phyloP scores from a whole-genome alignment of 2,888 invertebrate species.

The Dynastes tityus region DNA sequence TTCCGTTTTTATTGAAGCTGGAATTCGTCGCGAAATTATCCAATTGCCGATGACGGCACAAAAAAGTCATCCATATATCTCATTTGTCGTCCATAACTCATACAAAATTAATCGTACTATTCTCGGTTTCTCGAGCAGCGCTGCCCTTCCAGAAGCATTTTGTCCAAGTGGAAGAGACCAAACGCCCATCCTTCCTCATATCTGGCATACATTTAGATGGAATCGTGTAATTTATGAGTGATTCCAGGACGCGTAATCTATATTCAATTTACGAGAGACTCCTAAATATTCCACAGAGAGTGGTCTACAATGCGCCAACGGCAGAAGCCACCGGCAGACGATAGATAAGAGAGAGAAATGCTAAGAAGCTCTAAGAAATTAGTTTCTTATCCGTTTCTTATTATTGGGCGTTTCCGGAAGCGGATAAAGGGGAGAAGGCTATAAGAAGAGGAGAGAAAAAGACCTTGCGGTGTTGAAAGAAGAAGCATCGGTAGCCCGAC shows the following conservation, averaged over 20 bases:
- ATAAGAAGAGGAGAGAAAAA: background rate
- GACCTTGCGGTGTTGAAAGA: conserved; percentile 4
- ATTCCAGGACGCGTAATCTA: conserved; percentile 11
- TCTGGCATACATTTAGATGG: conserved; percentile 24
- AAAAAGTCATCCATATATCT: background rate
- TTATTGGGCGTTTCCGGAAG: conserved; percentile 27
- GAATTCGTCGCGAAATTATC: background rate
- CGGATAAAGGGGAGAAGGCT: background rate
- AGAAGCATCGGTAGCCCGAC: conserved; percentile 16
- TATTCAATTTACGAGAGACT: conserved; percentile 37
- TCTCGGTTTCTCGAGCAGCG: background rate
- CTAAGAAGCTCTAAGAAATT: conserved; percentile 41
- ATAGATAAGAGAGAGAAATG: conserved; percentile 26
- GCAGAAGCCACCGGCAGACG: conserved; percentile 1
- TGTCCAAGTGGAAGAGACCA: conserved; percentile 31
- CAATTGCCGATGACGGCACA: background rate
- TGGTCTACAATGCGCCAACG: background rate
- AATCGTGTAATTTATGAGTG: conserved; percentile 32
- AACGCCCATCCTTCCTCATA: background rate
- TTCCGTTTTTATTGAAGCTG: background rate
- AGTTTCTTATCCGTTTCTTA: conserved; percentile 46
- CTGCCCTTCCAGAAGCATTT: conserved; percentile 4
- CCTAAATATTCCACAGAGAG: conserved; percentile 19
- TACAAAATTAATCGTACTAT: conserved; percentile 17
- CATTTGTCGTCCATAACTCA: conserved; percentile 1